Conservation (phyloP, 2,888 invertebrate genomes). For the Acanthosoma haemorrhoidale region DNA sequence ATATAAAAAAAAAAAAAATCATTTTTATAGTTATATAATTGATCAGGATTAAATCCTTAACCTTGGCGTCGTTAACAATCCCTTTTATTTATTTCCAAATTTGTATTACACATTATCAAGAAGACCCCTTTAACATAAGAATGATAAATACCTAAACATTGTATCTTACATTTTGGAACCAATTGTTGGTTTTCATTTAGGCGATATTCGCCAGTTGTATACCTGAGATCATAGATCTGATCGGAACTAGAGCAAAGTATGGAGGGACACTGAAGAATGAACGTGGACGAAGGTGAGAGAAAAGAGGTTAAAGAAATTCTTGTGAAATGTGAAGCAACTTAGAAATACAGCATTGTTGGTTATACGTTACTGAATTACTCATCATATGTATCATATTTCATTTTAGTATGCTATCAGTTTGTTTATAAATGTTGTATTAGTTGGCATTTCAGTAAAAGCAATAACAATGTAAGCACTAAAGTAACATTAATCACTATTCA, state of each 20-base stretch:
- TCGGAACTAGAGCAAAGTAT: slow-evolving; percentile 99
- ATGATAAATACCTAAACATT: slow-evolving; percentile 43
- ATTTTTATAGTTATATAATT: slow-evolving; percentile 7
- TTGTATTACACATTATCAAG: slow-evolving; percentile 12
- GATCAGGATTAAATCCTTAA: slow-evolving; percentile 1
- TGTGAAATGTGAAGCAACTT: slow-evolving; percentile 38
- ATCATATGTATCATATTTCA: slow-evolving; percentile 27
- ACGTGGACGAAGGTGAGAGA: slow-evolving; percentile 91
- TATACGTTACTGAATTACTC: slow-evolving; percentile 31
- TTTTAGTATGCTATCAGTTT: slow-evolving; percentile 30
- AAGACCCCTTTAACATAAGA: slow-evolving; percentile 21
- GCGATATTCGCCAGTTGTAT: slow-evolving; percentile 99
- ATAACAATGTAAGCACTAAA: slow-evolving; percentile 28
- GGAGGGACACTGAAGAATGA: slow-evolving; percentile 99
- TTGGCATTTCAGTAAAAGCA: slow-evolving; percentile 31
- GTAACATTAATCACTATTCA: slow-evolving; percentile 16
- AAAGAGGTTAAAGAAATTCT: slow-evolving; percentile 34
- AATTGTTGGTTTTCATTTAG: slow-evolving; percentile 53
- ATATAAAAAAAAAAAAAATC: not conserved
- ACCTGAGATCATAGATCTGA: slow-evolving; percentile 99
- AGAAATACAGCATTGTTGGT: slow-evolving; percentile 38
- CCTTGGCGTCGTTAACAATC: slow-evolving; percentile 9
- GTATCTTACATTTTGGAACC: slow-evolving; percentile 34
- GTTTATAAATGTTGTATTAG: slow-evolving; percentile 31
- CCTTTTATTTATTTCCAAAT: slow-evolving; percentile 20